Percentiles rank a stretch among this genome's conserved stretches.
Evolutionary conservation across 1,140 invertebrate species (phyloP).

Genomic region (Drosophila sechellia): DNA sequence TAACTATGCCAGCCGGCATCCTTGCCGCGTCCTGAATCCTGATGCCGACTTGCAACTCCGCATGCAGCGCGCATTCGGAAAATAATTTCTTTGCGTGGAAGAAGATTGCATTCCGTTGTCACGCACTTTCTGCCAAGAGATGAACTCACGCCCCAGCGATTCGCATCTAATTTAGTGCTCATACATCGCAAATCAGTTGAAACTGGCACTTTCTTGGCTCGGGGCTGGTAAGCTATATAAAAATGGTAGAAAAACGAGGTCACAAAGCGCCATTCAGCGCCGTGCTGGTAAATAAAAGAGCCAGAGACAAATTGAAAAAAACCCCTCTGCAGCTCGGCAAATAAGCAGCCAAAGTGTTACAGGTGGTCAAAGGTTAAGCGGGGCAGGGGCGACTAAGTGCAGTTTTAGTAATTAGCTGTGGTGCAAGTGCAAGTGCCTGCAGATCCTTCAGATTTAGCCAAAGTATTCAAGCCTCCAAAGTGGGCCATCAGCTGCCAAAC

Average conservation of each 20-base stretch:
- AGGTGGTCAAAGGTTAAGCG: slow-evolving; percentile 25
- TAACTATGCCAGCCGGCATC: slow-evolving; percentile 21
- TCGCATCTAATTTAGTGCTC: slow-evolving; percentile 51
- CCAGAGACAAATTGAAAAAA: slow-evolving; percentile 44
- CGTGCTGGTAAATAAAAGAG: slow-evolving; percentile 37
- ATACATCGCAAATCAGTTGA: slow-evolving; percentile 44
- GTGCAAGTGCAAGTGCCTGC: slow-evolving; percentile 15
- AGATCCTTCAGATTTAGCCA: slow-evolving; percentile 16
- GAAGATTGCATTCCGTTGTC: slow-evolving; percentile 43
- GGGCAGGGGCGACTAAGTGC: slow-evolving; percentile 37
- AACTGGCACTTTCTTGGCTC: slow-evolving; percentile 32
- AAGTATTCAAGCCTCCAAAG: slow-evolving; percentile 15
- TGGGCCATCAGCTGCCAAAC: slow-evolving; percentile 19
- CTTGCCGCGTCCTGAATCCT: slow-evolving; percentile 20
- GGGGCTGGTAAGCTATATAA: background rate
- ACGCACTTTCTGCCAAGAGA: slow-evolving; percentile 33
- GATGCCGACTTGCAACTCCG: slow-evolving; percentile 15
- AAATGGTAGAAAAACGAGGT: slow-evolving; percentile 29
- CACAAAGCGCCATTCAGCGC: slow-evolving; percentile 30
- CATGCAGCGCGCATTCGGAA: slow-evolving; percentile 27
- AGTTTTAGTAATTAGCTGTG: slow-evolving; percentile 62
- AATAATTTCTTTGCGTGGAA: slow-evolving; percentile 50
- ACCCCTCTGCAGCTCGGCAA: slow-evolving; percentile 12
- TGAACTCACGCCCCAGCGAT: slow-evolving; percentile 36
- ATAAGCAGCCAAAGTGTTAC: slow-evolving; percentile 9